These are phyloP conservation scores for Achlya flavicornis DNA, from an alignment of 2,888 invertebrate species.

Conservation along the genomic window DNA sequence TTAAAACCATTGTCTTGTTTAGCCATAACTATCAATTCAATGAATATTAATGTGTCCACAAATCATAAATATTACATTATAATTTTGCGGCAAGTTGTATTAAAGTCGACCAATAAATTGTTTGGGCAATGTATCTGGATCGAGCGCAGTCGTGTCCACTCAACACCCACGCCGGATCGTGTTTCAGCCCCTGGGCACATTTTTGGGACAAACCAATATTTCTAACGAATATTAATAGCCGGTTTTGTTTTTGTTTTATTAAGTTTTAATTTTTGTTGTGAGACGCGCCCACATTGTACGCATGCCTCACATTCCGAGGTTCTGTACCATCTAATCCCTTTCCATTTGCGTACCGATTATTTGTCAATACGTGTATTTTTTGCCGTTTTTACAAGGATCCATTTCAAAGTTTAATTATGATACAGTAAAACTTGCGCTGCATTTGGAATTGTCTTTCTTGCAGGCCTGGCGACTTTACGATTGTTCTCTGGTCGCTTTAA, in stretches of 20 bases:
- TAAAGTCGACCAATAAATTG: constrained; percentile 51
- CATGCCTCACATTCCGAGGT: constrained; percentile 49
- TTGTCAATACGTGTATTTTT: not conserved
- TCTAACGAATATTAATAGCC: constrained; percentile 82
- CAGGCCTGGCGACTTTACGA: constrained; percentile 68
- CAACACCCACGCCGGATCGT: constrained; percentile 74
- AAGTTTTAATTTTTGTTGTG: constrained; percentile 63
- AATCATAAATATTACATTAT: constrained; percentile 50
- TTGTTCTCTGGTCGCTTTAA: constrained; percentile 58
- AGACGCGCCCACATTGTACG: constrained; percentile 66
- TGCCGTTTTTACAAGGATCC: not conserved
- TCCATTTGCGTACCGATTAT: not conserved
- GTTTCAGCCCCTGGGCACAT: constrained; percentile 80
- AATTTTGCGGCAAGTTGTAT: constrained; percentile 60
- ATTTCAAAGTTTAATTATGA: constrained; percentile 15
- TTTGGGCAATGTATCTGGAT: constrained; percentile 54
- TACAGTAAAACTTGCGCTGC: constrained; percentile 19
- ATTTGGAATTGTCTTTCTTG: constrained; percentile 48
- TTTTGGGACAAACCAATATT: constrained; percentile 83
- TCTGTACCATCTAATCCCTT: not conserved
- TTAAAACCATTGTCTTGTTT: constrained; percentile 10
- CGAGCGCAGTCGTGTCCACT: constrained; percentile 61
- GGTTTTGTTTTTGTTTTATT: constrained; percentile 71
- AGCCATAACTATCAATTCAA: constrained; percentile 14
- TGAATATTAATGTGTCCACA: constrained; percentile 48